Evolutionary conservation across 2,113 vertebrate species (phyloP), one percentile per base, ranked within the genome.

Genomic region (Callipepla californica): DNA sequence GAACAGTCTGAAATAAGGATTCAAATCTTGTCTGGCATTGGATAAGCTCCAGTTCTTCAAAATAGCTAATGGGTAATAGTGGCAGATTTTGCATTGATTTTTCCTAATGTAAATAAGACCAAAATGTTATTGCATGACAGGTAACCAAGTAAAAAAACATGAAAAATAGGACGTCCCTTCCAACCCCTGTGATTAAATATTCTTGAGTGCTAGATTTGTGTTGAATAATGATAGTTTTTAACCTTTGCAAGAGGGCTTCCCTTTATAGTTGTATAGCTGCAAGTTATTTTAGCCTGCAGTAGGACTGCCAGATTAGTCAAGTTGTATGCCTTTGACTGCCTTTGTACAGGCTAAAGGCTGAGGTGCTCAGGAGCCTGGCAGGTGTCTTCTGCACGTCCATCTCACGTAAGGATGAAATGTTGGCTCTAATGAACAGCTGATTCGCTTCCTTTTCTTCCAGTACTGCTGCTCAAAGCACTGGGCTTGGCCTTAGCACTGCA

Each of bases 151-250:
- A 18, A 76, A 61, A 32, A 75, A 15, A 44, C n/a, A 6, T 25
- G 63, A 32, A 48, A 85, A 67, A 63, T 17, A 59, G 45, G 78
- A 75, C n/a, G 19, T 83, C 25, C 51, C 26, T 53, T 53, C 51
- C 51, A 53, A 53, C 51, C 15, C 26, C 26, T 53, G 26, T 5
- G 9, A 53, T 53, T 28, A 17, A 47, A 67, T 74, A 90, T 18
- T 85, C 42, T 45, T 47, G 9, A 62, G 50, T 62, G 55, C 66
- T 61, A 22, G 34, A 51, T 58, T 25, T 32, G 12, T 74, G 50
- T 78, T 90, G 79, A 94, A 58, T 85, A 87, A 88, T 78, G 22
- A 17, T 67, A 5, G 36, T 61, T 93, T 82, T 86, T 75, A 62
- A 40, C 26, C 26, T 59, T 67, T 36, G 14, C 42, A 32, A 70